These are phyloP conservation scores for Isotomurus palustris DNA, from an alignment of 2,888 invertebrate species.

Conservation along the genomic window DNA sequence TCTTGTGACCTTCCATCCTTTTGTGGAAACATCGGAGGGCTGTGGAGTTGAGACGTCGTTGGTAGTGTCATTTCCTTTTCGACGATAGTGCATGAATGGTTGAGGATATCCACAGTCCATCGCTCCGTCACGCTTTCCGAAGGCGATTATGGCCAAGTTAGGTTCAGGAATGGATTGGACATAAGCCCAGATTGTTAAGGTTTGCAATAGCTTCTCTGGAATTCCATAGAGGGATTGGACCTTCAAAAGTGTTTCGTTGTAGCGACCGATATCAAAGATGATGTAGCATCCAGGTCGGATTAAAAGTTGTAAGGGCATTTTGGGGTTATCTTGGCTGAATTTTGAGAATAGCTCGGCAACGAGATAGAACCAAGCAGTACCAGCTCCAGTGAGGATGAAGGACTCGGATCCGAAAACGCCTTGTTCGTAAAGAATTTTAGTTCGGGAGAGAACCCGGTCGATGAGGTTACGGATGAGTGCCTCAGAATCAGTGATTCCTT, in stretches of 20 bases:
- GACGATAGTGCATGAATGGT: conserved; percentile 27
- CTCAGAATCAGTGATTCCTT: conserved; percentile 30
- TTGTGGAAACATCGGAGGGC: neutral
- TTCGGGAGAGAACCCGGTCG: conserved; percentile 6
- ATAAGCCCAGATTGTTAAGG: conserved; percentile 37
- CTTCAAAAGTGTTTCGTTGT: conserved; percentile 22
- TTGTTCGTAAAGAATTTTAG: neutral
- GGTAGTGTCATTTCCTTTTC: too few species aligned
- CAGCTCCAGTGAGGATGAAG: conserved; percentile 33
- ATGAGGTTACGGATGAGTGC: conserved; percentile 19
- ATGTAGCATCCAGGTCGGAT: conserved; percentile 40
- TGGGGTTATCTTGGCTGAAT: neutral
- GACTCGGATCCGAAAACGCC: conserved; percentile 9
- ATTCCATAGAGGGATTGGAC: conserved; percentile 16
- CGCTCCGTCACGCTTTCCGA: conserved; percentile 33
- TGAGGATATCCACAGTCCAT: conserved; percentile 35
- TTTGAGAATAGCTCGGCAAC: conserved; percentile 35
- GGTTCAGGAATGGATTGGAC: conserved; percentile 39
- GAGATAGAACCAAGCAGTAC: conserved; percentile 40
- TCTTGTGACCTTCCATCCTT: conserved; percentile 26
- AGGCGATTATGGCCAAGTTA: conserved; percentile 25
- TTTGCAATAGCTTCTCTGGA: conserved; percentile 14
- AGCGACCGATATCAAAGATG: conserved; percentile 27
- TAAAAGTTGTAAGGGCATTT: conserved; percentile 19
- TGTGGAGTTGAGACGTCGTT: neutral